A percentile compares a stretch with the other conserved stretches of the same genome.
These are phyloP conservation scores for Panagrolaimus sp. DNA, from an alignment of 1,140 invertebrate genomes.

Conservation along the genomic window DNA sequence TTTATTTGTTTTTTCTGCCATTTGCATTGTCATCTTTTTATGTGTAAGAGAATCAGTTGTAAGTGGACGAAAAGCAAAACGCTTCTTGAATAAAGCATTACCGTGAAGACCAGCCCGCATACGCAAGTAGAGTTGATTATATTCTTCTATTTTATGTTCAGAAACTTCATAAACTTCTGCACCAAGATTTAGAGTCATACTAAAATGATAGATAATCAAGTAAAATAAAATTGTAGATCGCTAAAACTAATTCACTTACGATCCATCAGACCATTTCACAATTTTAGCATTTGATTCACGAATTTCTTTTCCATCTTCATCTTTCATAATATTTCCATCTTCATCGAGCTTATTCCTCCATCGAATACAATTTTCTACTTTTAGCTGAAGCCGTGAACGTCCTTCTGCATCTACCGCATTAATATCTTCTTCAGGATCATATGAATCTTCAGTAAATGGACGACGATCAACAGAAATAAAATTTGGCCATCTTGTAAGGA, in stretches of 20 bases:
- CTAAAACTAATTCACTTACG: constrained; percentile 51
- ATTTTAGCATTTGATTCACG: constrained; percentile 91
- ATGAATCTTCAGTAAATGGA: constrained; percentile 86
- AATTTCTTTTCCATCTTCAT: constrained; percentile 28
- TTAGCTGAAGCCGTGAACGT: constrained; percentile 64
- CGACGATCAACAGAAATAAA: constrained; percentile 61
- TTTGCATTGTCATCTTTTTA: constrained; percentile 92
- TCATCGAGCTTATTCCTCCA: constrained; percentile 83
- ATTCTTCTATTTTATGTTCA: constrained; percentile 79
- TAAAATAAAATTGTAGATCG: background rate
- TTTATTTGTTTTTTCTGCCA: constrained; percentile 93
- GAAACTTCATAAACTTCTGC: constrained; percentile 96
- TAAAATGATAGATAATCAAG: constrained; percentile 58
- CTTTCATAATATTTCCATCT: constrained; percentile 69
- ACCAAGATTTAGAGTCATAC: constrained; percentile 90
- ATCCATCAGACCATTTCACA: constrained; percentile 92
- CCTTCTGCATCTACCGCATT: constrained; percentile 89
- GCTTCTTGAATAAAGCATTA: constrained; percentile 90
- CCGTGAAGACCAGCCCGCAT: constrained; percentile 96
- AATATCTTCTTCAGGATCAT: constrained; percentile 93
- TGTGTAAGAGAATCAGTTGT: constrained; percentile 97
- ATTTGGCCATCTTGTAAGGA: constrained; percentile 51
- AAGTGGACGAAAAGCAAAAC: constrained; percentile 77
- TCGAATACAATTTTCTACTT: constrained; percentile 84
- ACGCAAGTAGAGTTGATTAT: constrained; percentile 88